Conservation (phyloP, 2,113 vertebrate genomes). For the Heterotilapia buettikoferi region DNA sequence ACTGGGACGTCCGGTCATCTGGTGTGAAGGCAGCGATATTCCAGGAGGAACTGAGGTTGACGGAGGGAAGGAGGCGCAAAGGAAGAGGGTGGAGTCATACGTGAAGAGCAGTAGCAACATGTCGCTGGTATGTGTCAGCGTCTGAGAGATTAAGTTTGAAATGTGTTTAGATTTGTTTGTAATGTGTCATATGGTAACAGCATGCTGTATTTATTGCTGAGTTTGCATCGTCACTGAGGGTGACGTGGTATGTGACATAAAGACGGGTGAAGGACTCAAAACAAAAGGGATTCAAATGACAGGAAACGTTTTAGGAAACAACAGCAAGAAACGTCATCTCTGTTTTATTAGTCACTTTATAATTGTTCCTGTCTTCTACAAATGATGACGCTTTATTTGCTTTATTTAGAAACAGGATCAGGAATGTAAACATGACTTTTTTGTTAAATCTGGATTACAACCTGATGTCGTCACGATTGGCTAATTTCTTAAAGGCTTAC, state of each 20-base stretch:
- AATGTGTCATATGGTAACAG: background rate
- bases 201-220: background rate
- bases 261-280: background rate
- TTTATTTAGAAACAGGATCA: background rate
- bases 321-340: background rate
- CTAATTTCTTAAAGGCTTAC: background rate
- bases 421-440: background rate
- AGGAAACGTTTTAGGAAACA: background rate
- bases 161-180: background rate
- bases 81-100: constrained; percentile 49
- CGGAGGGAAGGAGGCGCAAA: constrained; percentile 33
- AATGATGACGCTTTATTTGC: background rate
- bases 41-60: constrained; percentile 12
- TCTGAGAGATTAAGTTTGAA: background rate
- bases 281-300: background rate
- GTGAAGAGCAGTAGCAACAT: constrained; percentile 68
- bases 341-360: background rate
- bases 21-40: constrained; percentile 1
- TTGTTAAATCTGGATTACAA: background rate
- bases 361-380: background rate
- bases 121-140: constrained; percentile 55
- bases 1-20: constrained; percentile 52
- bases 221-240: accelerated
- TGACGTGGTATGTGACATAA: background rate
- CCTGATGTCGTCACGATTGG: accelerated